Conservation (phyloP, 1,140 invertebrate genomes). For the Drosophila eugracilis region DNA sequence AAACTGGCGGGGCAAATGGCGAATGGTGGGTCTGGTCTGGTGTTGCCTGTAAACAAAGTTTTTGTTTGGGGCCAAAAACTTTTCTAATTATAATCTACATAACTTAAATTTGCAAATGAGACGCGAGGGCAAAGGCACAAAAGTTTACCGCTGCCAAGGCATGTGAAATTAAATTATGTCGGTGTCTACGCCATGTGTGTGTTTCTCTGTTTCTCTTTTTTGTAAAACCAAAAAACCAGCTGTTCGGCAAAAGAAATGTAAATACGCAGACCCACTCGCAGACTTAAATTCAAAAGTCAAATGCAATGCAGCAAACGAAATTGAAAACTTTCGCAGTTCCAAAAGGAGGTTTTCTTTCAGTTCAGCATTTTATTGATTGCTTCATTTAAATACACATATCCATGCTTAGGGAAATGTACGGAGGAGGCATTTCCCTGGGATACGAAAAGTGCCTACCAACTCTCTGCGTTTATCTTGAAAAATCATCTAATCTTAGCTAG, state of each 20-base stretch:
- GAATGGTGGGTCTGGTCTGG: conserved; percentile 15
- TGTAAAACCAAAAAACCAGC: conserved; percentile 38
- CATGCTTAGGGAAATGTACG: neutral
- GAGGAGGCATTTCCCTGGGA: neutral
- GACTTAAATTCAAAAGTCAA: conserved; percentile 16
- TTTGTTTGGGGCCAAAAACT: conserved; percentile 65
- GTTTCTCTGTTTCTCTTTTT: too few species aligned
- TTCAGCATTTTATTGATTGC: conserved; percentile 70
- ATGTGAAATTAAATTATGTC: conserved; percentile 78
- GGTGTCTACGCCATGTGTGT: conserved; percentile 25
- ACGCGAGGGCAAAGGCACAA: conserved; percentile 66
- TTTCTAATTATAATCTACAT: conserved; percentile 83
- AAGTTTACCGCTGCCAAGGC: conserved; percentile 63
- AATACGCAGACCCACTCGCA: conserved; percentile 43
- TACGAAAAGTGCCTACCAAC: conserved; percentile 50
- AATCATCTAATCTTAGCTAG: conserved; percentile 81
- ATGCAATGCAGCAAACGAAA: conserved; percentile 52
- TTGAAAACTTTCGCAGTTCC: conserved; percentile 39
- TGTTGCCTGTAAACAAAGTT: conserved; percentile 57
- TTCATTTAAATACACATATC: conserved; percentile 65
- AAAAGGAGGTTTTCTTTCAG: conserved; percentile 58
- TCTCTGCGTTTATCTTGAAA: conserved; percentile 75
- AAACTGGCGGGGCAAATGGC: neutral
- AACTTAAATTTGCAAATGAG: conserved; percentile 75
- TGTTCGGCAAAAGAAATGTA: conserved; percentile 66